Evolutionary conservation across 2,113 vertebrate genomes (phyloP).

Genomic region (Echinops telfairi): DNA sequence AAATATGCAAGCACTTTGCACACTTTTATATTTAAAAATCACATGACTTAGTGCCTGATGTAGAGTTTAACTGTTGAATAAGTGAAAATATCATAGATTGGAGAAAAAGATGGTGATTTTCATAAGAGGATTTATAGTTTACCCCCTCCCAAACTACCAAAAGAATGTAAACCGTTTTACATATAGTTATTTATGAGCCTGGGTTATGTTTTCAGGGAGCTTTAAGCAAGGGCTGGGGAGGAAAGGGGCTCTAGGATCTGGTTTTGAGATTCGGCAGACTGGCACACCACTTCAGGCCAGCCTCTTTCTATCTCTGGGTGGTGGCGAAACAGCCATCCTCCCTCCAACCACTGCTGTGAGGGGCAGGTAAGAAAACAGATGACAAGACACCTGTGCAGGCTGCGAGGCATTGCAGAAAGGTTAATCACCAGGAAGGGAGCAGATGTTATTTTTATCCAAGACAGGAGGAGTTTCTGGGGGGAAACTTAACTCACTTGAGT

Average conservation of each 20-base stretch:
- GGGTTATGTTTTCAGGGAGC: neutral
- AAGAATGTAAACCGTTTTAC: neutral
- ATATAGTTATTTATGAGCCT: neutral
- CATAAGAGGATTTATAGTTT: neutral
- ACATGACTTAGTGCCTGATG: neutral
- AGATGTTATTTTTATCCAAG: neutral
- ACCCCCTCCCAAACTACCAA: neutral
- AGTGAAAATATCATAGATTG: neutral
- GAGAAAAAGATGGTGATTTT: neutral
- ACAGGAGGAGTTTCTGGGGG: neutral
- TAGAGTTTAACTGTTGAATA: neutral
- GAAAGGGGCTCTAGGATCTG: neutral
- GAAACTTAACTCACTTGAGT: neutral
- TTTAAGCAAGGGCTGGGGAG: neutral
- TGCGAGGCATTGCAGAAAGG: neutral
- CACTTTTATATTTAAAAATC: constrained; percentile 53
- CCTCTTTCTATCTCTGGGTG: neutral
- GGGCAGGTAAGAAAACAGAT: neutral
- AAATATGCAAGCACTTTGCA: constrained; percentile 1
- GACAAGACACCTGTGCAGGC: neutral
- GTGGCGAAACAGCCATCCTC: neutral
- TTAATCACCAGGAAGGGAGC: neutral
- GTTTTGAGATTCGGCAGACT: neutral
- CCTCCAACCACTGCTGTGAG: neutral
- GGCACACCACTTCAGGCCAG: neutral